phyloP scores from a whole-genome alignment of 2,113 vertebrate genomes.

The Dryoscopus gambensis region DNA sequence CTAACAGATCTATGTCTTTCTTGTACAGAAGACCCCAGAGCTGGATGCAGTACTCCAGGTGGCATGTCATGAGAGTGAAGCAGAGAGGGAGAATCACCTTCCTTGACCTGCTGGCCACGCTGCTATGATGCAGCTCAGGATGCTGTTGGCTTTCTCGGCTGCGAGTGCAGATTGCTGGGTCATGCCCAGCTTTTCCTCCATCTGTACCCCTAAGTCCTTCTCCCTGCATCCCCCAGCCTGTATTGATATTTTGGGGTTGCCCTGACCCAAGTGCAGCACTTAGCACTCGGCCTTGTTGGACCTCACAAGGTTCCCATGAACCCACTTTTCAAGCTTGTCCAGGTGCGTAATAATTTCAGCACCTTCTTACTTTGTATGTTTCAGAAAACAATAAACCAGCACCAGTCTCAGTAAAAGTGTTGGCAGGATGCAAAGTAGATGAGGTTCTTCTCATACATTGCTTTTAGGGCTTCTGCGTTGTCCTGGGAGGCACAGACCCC shows the following conservation, averaged over 20 bases:
- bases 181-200: not conserved
- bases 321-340: not conserved
- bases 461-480: not conserved
- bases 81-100: not conserved
- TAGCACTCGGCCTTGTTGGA: not conserved
- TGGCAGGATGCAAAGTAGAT: fast-evolving
- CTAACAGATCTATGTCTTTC: not conserved
- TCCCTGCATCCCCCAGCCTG: not conserved
- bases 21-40: not conserved
- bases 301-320: not conserved
- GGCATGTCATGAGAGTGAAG: too few relatives aligned
- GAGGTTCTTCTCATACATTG: not conserved
- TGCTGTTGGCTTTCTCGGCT: not conserved
- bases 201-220: not conserved
- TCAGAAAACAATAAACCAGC: not conserved
- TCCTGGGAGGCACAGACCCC: not conserved
- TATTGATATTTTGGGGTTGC: not conserved
- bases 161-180: not conserved
- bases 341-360: not conserved
- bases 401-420: not conserved
- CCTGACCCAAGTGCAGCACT: not conserved
- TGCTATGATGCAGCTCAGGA: not conserved
- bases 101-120: not conserved
- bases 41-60: not conserved
- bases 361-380: not conserved